Conservation (phyloP, 2,113 vertebrate genomes). For the Nothoprocta pentlandii region DNA sequence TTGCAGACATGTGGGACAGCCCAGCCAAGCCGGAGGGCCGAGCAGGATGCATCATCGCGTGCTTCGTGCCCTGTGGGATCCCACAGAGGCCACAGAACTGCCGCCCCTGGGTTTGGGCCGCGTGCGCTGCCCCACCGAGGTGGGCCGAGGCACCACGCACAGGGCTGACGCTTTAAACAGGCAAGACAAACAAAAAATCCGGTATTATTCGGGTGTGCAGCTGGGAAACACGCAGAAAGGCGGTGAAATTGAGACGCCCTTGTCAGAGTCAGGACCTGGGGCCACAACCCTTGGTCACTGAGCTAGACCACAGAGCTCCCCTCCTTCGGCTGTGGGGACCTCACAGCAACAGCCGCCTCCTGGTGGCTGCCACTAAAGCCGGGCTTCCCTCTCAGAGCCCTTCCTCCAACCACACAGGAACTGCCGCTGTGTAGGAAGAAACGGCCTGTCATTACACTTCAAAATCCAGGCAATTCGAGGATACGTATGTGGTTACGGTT, state of each 20-base stretch:
- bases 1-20: background rate
- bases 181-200: background rate
- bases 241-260: constrained; percentile 13
- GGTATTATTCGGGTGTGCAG: background rate
- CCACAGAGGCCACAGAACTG: background rate
- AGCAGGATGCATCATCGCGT: background rate
- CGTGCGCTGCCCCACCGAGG: background rate
- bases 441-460: constrained; percentile 46
- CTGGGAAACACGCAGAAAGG: background rate
- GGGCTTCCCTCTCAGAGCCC: background rate
- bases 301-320: background rate
- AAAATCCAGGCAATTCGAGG: constrained; percentile 71
- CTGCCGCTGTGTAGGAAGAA: constrained; percentile 29
- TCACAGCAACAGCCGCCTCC: background rate
- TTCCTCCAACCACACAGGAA: constrained; percentile 16
- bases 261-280: constrained; percentile 25
- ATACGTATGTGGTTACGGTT: constrained; percentile 52
- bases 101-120: background rate
- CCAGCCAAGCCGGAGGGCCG: background rate
- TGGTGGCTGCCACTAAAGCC: background rate
- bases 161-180: background rate
- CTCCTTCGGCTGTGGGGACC: background rate
- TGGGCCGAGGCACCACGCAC: background rate
- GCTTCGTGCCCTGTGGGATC: background rate
- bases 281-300: background rate